Evolutionary conservation across 2,888 invertebrate species (phyloP).

Genomic region (Ormyrus nitidulus): DNA sequence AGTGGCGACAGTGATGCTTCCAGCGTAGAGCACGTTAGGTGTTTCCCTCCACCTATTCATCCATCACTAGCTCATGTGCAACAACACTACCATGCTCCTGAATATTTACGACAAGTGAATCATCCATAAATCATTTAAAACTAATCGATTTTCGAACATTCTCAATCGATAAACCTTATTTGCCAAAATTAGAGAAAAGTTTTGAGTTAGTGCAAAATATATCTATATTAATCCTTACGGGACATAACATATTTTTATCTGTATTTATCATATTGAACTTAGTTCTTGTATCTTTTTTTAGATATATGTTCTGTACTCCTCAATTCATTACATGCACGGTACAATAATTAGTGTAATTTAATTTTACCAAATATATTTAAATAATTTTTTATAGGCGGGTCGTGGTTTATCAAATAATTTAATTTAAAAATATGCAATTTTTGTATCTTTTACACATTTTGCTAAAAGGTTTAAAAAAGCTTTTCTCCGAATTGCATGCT

Average conservation of each 20-base stretch:
- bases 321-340: conserved; percentile 32
- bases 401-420: background rate
- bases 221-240: conserved; percentile 18
- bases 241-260: conserved; percentile 32
- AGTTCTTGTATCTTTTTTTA: conserved; percentile 41
- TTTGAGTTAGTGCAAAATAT: conserved; percentile 41
- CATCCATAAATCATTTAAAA: conserved; percentile 62
- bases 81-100: conserved; percentile 78
- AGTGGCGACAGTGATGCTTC: conserved; percentile 88
- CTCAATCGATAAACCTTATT: conserved; percentile 26
- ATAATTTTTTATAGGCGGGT: conserved; percentile 16
- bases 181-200: conserved; percentile 33
- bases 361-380: conserved; percentile 42
- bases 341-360: conserved; percentile 42
- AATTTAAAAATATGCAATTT: conserved; percentile 11
- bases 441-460: conserved; percentile 4
- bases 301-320: conserved; percentile 29
- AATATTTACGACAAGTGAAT: conserved; percentile 75
- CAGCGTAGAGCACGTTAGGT: conserved; percentile 96
- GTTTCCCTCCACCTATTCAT: conserved; percentile 96
- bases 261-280: conserved; percentile 42
- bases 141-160: background rate
- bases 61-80: conserved; percentile 82
- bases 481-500: conserved; percentile 16
- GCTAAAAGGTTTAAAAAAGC: conserved; percentile 4